Percentiles rank a stretch among this genome's conserved stretches.
These are phyloP conservation scores for Trypoxylon attenuatum DNA, from an alignment of 2,888 invertebrate species.

Conservation along the genomic window DNA sequence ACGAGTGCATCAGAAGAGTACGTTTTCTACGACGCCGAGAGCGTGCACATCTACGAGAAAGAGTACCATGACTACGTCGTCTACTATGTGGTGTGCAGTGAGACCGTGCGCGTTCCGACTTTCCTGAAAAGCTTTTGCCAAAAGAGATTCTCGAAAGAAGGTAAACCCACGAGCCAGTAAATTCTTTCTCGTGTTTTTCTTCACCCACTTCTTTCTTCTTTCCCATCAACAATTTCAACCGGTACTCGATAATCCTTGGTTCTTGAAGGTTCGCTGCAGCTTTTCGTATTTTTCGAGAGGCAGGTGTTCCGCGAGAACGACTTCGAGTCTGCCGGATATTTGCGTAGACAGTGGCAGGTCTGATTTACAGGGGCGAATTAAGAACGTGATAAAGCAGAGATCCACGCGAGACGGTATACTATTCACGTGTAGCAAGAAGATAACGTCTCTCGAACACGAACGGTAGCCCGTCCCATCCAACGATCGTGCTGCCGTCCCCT, in stretches of 20 bases:
- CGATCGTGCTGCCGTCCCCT: slow-evolving; percentile 4
- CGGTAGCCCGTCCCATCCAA: neutral
- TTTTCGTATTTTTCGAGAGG: too few relatives aligned
- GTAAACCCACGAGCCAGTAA: too few relatives aligned
- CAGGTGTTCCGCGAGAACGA: too few relatives aligned
- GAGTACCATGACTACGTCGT: slow-evolving; percentile 70
- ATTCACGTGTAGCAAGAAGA: neutral
- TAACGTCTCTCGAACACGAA: neutral
- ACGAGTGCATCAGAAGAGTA: slow-evolving; percentile 47
- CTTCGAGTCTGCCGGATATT: neutral
- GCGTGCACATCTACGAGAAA: slow-evolving; percentile 69
- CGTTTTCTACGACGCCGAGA: slow-evolving; percentile 65
- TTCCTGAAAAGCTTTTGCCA: neutral
- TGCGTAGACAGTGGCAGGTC: neutral
- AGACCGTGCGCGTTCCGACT: slow-evolving; percentile 37
- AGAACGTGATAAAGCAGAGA: slow-evolving; percentile 11
- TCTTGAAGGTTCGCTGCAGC: too few relatives aligned
- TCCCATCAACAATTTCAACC: too few relatives aligned
- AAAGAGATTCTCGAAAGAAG: too few relatives aligned
- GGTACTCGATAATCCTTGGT: too few relatives aligned
- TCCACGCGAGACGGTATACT: slow-evolving; percentile 2
- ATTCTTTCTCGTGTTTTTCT: too few relatives aligned
- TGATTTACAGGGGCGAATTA: neutral
- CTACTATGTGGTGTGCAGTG: slow-evolving; percentile 68
- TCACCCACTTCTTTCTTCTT: too few relatives aligned